These are phyloP conservation scores for Rhopalosiphum nymphaeae DNA, from an alignment of 2,888 invertebrate species.

Conservation along the genomic window DNA sequence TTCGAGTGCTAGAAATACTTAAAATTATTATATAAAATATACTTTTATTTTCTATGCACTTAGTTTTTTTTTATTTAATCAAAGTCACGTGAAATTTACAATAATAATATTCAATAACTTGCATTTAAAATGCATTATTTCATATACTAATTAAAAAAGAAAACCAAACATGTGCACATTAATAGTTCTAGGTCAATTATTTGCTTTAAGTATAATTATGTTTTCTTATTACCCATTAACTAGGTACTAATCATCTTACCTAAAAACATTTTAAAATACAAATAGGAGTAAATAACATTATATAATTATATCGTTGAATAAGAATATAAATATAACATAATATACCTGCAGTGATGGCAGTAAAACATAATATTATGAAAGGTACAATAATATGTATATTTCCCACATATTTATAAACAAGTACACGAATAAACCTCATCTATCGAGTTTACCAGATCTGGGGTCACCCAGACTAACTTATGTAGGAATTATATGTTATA, in stretches of 20 bases:
- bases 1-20: neutral
- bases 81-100: neutral
- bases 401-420: neutral
- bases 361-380: neutral
- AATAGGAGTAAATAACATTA: conserved; percentile 12
- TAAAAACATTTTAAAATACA: conserved; percentile 16
- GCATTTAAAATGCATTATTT: neutral
- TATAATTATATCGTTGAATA: neutral
- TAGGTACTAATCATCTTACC: neutral
- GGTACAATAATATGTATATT: conserved; percentile 1
- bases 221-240: neutral
- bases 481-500: neutral
- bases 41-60: neutral
- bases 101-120: neutral
- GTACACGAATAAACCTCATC: neutral
- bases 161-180: neutral
- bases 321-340: neutral
- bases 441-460: neutral
- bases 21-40: neutral
- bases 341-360: neutral
- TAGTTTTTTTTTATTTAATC: neutral
- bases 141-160: neutral
- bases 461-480: neutral
- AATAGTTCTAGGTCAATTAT: neutral
- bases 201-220: neutral